Conservation (phyloP, 2,797 vertebrate species). For the Corythornis leucogaster region DNA sequence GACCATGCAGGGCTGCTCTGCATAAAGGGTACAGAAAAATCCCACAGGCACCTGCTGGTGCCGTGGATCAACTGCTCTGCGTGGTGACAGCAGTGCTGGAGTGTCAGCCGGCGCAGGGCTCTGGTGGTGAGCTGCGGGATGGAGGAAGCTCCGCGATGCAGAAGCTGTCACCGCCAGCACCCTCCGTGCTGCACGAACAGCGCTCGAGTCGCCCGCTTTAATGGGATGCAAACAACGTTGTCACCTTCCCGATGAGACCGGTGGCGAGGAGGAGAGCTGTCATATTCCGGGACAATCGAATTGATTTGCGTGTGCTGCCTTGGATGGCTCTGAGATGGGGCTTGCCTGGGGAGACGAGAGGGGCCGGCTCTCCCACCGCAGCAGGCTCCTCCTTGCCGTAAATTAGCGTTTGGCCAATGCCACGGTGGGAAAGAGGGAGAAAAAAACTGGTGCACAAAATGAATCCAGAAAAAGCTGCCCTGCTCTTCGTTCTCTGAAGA, state of each 20-base stretch:
- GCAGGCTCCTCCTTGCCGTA: fast-evolving
- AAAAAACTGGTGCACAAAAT: fast-evolving
- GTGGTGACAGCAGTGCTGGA: neutral
- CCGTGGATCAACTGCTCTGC: no score
- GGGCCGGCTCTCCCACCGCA: neutral
- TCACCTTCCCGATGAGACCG: slow-evolving; percentile 9
- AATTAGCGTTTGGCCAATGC: neutral
- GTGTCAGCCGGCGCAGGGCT: neutral
- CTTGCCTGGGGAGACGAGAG: neutral
- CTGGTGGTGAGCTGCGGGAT: neutral
- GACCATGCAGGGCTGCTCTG: no score
- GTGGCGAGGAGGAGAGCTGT: slow-evolving; percentile 25
- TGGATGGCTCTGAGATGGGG: neutral
- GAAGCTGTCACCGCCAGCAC: slow-evolving; percentile 6
- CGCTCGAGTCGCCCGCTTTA: neutral
- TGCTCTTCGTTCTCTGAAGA: neutral
- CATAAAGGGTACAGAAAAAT: no score
- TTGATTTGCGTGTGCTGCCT: slow-evolving; percentile 31
- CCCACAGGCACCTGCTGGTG: no score
- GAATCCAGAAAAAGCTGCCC: neutral
- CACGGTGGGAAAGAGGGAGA: fast-evolving
- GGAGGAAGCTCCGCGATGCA: slow-evolving; percentile 5
- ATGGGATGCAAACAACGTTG: slow-evolving; percentile 26
- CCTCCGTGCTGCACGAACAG: neutral
- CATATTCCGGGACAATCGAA: slow-evolving; percentile 16